phyloP scores from a whole-genome alignment of 2,797 vertebrate genomes.

The Gymnoscopelus braueri region DNA sequence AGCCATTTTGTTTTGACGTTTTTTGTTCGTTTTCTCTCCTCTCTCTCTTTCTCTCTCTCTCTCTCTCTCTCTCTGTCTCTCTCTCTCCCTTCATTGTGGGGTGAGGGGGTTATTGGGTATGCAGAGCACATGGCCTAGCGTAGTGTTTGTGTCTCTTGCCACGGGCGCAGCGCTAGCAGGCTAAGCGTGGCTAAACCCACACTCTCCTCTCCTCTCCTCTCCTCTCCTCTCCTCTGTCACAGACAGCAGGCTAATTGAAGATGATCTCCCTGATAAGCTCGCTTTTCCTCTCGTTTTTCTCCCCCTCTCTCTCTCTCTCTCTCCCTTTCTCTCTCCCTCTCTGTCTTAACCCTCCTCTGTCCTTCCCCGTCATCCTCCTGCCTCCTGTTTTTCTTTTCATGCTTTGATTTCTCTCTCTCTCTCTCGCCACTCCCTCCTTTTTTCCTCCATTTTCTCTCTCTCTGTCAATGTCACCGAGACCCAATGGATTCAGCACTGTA shows the following conservation, averaged over 20 bases:
- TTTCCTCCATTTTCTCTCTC: not conserved
- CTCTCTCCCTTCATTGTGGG: too few relatives aligned
- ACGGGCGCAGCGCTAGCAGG: slow-evolving; percentile 19
- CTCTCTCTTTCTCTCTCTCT: too few relatives aligned
- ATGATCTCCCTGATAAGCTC: slow-evolving; percentile 38
- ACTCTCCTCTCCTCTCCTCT: slow-evolving; percentile 15
- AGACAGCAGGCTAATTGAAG: slow-evolving; percentile 40
- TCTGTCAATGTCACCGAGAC: not conserved
- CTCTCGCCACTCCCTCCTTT: too few relatives aligned
- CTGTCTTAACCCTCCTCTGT: too few relatives aligned
- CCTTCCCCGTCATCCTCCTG: too few relatives aligned
- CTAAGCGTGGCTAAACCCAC: slow-evolving; percentile 13
- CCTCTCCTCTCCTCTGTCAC: slow-evolving; percentile 12
- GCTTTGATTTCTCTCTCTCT: too few relatives aligned
- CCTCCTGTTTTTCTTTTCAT: too few relatives aligned
- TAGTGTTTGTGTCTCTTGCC: not conserved
- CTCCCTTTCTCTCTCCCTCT: not conserved
- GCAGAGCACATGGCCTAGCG: slow-evolving; percentile 4
- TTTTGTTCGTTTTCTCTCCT: too few relatives aligned
- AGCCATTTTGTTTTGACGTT: slow-evolving; percentile 15
- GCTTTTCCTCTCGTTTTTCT: slow-evolving; percentile 2
- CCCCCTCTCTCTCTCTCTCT: not conserved
- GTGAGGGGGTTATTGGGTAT: slow-evolving; percentile 8
- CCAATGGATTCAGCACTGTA: too few relatives aligned
- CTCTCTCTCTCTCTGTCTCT: too few relatives aligned